Conservation (phyloP, 2,888 invertebrate species). For the Atherix ibis region DNA sequence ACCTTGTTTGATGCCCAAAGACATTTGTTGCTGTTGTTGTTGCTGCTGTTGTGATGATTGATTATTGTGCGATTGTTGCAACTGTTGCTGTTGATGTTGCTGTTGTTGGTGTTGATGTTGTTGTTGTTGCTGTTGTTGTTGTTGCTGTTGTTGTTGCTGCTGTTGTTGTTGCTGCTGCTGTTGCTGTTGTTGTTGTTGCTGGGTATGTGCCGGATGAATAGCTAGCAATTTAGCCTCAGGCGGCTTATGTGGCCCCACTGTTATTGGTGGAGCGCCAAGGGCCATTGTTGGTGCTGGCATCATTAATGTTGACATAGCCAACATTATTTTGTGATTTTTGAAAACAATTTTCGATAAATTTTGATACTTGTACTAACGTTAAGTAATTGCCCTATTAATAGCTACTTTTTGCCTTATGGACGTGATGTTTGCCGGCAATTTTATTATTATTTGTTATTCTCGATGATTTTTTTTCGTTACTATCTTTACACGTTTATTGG, state of each 20-base stretch:
- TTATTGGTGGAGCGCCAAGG: conserved; percentile 31
- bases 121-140: conserved; percentile 13
- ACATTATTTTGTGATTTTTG: conserved; percentile 21
- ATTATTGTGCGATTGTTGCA: conserved; percentile 15
- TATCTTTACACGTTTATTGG: no score
- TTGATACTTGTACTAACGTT: no score
- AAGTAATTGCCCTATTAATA: no score
- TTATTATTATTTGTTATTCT: no score
- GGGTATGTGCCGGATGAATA: conserved; percentile 28
- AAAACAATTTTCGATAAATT: conserved; percentile 16
- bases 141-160: conserved; percentile 12
- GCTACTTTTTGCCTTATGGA: no score
- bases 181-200: conserved; percentile 18
- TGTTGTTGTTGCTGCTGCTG: conserved; percentile 13
- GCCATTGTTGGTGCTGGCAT: conserved; percentile 34
- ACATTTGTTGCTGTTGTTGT: conserved; percentile 19
- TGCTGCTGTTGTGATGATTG: conserved; percentile 10
- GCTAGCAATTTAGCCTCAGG: conserved; percentile 33
- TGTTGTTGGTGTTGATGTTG: conserved; percentile 16
- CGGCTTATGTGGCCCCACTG: conserved; percentile 33
- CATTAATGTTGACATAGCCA: conserved; percentile 35
- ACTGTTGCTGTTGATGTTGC: conserved; percentile 19
- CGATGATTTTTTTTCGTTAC: no score
- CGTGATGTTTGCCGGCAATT: no score
- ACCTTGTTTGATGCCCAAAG: conserved; percentile 29